Base-by-base conservation (phyloP, 2,888 invertebrate genomes). In the Oeneis ivallda region DNA sequence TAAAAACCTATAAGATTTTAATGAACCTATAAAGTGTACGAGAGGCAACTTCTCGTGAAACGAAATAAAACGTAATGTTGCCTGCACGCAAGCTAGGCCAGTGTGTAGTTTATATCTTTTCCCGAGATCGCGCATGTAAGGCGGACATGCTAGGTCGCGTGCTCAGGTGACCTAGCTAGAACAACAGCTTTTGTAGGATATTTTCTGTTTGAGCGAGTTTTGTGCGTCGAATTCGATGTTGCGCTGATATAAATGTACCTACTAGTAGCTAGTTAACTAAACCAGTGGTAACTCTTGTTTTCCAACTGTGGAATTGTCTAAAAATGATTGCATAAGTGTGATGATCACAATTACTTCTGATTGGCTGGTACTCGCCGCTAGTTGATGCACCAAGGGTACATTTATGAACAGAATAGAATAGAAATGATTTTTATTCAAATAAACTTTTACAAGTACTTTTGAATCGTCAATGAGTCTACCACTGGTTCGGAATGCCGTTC, bases 131-230 rank as follows among this genome's bases (percentile, higher is more conserved):
- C 66, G 68, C 70, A 68, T 70, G 73, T 68, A 59, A 54, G 54
- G 37, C 56, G 58, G 68, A 70, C 75, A 76, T 75, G 76, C 74
- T 68, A 76, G 69, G 64, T 76, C 66, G 76, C 76, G 76, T 77
- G 76, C 65, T 71, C 68, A 71, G 70, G 70, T 70, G 72, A 73
- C 75, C 74, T 72, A 70, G 62, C 60, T 37, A 11, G 57, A 11
- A 15, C 34, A 26, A 15, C 10, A 56, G 62, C 26, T 54, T 39
- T 39, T 39, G 56, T 56, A 19, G 41, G 56, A 56, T 41, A 56
- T 56, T 56, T 56, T 41, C 56, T 56, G 19, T 41, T 41, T 19
- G 41, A 56, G 56, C 17, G 19, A 17, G 56, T 59, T 37, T 56
- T 19, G 56, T 56, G 56, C 17, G 39, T 56, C 37, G 17, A 19